phyloP scores from a whole-genome alignment of 2,797 vertebrate species.

The Rhadinocentrus ornatus region DNA sequence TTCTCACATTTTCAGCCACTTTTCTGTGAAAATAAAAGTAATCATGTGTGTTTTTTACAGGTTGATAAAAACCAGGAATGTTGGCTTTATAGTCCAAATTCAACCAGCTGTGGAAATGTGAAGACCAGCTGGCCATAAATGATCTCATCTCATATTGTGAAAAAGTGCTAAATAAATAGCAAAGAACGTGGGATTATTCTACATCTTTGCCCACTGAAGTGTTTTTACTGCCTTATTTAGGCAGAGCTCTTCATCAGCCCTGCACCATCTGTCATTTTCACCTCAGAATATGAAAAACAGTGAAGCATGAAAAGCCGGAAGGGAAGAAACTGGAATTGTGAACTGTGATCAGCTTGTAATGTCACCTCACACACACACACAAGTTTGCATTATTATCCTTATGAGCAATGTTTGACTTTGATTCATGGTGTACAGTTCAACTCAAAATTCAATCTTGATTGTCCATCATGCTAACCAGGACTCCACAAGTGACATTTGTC shows the following conservation, averaged over 20 bases:
- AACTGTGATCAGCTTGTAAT: background rate
- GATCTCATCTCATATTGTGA: background rate
- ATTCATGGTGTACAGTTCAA: background rate
- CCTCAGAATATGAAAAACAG: slow-evolving; percentile 13
- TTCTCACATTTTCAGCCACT: background rate
- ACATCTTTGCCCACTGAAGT: background rate
- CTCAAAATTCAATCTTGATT: background rate
- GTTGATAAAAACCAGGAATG: background rate
- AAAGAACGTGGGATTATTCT: background rate
- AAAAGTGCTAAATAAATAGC: background rate
- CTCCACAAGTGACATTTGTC: background rate
- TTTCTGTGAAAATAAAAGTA: slow-evolving; percentile 2
- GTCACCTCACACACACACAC: background rate
- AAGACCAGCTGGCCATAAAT: no score
- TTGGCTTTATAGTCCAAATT: background rate
- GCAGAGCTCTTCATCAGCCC: slow-evolving; percentile 14
- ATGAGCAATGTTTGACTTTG: background rate
- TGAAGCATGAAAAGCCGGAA: background rate
- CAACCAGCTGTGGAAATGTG: background rate
- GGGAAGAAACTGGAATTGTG: background rate
- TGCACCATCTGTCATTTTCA: slow-evolving; percentile 6
- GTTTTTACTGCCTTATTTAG: background rate
- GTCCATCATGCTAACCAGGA: background rate
- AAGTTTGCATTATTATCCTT: background rate
- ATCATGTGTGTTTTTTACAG: background rate